Conservation (phyloP, 2,888 invertebrate species). For the Spatulosminthurus flaviceps region DNA sequence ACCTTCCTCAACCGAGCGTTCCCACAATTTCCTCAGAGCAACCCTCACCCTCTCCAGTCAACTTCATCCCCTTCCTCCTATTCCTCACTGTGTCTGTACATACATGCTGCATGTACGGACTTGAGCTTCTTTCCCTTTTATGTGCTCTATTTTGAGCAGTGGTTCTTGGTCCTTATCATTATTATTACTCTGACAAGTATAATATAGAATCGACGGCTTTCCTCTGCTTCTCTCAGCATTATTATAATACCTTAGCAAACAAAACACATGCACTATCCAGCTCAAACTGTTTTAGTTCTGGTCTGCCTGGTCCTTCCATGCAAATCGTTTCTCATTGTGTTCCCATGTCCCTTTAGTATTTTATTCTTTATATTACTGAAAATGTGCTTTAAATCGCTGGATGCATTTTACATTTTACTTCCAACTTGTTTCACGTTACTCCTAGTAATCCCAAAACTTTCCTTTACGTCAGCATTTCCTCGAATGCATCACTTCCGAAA, state of each 20-base stretch:
- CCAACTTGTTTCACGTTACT: too few species aligned
- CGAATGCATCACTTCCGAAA: too few species aligned
- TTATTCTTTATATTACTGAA: too few species aligned
- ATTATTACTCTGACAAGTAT: not conserved
- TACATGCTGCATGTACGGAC: not conserved
- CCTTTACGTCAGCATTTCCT: too few species aligned
- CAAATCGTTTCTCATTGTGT: not conserved
- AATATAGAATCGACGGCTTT: too few species aligned
- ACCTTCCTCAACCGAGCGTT: conserved; percentile 57
- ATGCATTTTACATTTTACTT: too few species aligned
- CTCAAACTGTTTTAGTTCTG: conserved; percentile 5
- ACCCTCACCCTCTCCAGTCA: conserved; percentile 27
- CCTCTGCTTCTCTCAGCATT: too few species aligned
- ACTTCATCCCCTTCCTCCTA: conserved; percentile 7
- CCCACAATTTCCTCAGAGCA: conserved; percentile 47
- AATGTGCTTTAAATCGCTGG: too few species aligned
- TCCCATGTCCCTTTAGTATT: too few species aligned
- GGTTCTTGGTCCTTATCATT: not conserved
- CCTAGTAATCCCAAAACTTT: too few species aligned
- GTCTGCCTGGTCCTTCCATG: conserved; percentile 11
- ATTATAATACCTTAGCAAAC: not conserved
- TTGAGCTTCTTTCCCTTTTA: conserved; percentile 15
- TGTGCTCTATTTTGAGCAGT: conserved; percentile 9
- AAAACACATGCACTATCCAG: not conserved
- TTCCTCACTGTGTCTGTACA: not conserved